Conservation (phyloP, 2,113 vertebrate genomes). For the Rousettus leschenaultii region DNA sequence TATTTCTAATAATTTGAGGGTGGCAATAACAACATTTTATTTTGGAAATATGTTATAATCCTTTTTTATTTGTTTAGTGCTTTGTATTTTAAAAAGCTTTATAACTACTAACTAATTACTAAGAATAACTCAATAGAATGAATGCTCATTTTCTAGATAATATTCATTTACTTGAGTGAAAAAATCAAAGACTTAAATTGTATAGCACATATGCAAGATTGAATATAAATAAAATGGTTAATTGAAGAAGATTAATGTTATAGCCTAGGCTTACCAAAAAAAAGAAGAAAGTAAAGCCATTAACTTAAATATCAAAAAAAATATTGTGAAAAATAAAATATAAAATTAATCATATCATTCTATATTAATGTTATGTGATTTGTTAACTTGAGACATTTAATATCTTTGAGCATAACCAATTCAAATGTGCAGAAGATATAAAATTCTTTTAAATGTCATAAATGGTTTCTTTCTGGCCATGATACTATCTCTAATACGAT, state of each 20-base stretch:
- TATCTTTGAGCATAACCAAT: not conserved
- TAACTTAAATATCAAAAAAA: not conserved
- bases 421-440: not conserved
- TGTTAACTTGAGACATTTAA: not conserved
- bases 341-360: not conserved
- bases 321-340: not conserved
- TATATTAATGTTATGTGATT: not conserved
- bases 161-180: not conserved
- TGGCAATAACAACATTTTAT: not conserved
- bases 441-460: not conserved
- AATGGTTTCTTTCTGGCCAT: not conserved
- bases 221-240: conserved; percentile 20
- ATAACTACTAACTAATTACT: conserved; percentile 11
- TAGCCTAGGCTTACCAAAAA: not conserved
- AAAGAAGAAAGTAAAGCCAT: not conserved
- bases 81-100: conserved; percentile 29
- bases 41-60: conserved; percentile 28
- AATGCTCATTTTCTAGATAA: not conserved
- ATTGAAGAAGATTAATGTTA: not conserved
- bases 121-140: not conserved
- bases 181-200: not conserved
- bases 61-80: not conserved
- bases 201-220: not conserved
- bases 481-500: not conserved
- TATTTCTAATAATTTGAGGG: not conserved